A percentile compares a stretch with the other conserved stretches of the same genome.
Evolutionary conservation across 2,113 vertebrate species (phyloP).

Genomic region (Pelecanoides urinatrix): DNA sequence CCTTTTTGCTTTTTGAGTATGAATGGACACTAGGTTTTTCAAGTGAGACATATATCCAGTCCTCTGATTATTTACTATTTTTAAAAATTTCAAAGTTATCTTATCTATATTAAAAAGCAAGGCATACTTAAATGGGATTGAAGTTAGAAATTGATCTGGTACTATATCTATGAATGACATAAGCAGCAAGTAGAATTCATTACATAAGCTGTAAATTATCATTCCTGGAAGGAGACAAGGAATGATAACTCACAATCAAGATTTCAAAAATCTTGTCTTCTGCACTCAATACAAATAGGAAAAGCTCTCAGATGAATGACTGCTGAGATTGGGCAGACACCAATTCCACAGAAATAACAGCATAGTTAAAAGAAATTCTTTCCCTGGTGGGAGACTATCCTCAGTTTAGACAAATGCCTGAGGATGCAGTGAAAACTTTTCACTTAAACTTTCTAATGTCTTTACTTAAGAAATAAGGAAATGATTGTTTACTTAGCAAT

Average conservation of each 20-base stretch:
- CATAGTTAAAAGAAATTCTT: neutral
- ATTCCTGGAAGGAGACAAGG: neutral
- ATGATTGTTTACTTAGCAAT: constrained; percentile 54
- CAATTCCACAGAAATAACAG: neutral
- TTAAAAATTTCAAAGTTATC: neutral
- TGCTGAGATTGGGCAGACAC: neutral
- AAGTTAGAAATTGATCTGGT: neutral
- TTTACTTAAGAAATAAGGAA: constrained; percentile 62
- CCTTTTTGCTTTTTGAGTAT: neutral
- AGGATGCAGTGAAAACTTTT: neutral
- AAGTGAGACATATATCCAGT: neutral
- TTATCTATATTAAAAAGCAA: neutral
- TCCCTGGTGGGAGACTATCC: neutral
- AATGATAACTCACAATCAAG: neutral
- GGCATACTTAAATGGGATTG: neutral
- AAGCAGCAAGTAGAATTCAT: neutral
- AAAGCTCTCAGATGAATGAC: neutral
- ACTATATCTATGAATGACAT: neutral
- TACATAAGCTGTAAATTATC: neutral
- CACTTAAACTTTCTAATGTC: constrained; percentile 37
- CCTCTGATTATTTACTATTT: neutral
- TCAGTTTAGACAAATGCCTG: neutral
- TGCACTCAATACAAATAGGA: neutral
- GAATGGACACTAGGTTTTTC: neutral
- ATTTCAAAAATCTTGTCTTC: neutral